Conservation (phyloP, 2,888 invertebrate species). For the Sesia apiformis region DNA sequence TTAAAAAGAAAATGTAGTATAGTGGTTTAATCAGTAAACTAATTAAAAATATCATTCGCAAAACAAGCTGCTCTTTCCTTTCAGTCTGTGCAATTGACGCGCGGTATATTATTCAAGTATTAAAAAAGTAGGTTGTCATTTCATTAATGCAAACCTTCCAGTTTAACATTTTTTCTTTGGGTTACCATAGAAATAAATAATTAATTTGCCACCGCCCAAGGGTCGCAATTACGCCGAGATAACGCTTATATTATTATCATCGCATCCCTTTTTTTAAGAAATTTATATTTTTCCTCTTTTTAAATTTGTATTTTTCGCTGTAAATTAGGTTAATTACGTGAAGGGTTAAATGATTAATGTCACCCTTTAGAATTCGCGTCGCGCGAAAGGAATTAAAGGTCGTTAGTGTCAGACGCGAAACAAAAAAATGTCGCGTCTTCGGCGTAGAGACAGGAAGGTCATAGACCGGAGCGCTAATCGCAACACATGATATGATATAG, state of each 20-base stretch:
- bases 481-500: too few relatives aligned
- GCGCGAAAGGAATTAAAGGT: slow-evolving; percentile 42
- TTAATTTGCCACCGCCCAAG: slow-evolving; percentile 13
- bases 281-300: slow-evolving; percentile 6
- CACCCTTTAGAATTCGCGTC: slow-evolving; percentile 46
- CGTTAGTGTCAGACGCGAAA: slow-evolving; percentile 35
- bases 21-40: too few relatives aligned
- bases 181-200: slow-evolving; percentile 15
- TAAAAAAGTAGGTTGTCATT: background rate
- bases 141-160: background rate
- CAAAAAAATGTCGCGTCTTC: slow-evolving; percentile 30
- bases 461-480: slow-evolving; percentile 2
- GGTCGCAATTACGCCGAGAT: slow-evolving; percentile 20
- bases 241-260: slow-evolving; percentile 24
- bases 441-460: slow-evolving; percentile 12
- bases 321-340: slow-evolving; percentile 49
- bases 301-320: slow-evolving; percentile 24
- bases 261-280: slow-evolving; percentile 5
- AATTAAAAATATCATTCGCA: too few relatives aligned
- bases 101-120: too few relatives aligned
- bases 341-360: slow-evolving; percentile 52
- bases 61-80: too few relatives aligned
- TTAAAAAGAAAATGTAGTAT: too few relatives aligned
- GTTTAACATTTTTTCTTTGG: background rate
- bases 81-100: too few relatives aligned